Conservation (phyloP, 2,113 vertebrate species). For the Ceuthmochares aereus region DNA sequence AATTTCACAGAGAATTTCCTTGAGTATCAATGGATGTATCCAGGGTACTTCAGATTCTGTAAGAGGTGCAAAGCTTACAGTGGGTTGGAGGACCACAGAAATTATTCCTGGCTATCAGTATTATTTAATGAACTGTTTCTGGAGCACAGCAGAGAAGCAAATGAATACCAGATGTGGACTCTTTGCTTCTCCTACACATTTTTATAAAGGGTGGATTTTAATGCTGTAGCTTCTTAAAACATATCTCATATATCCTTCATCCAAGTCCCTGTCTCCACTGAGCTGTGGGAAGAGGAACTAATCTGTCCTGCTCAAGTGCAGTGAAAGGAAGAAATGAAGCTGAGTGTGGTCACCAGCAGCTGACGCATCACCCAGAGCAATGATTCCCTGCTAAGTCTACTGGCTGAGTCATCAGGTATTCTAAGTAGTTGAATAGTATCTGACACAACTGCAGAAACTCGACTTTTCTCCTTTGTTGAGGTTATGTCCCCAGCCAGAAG, state of each 20-base stretch:
- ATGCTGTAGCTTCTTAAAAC: background rate
- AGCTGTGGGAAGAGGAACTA: background rate
- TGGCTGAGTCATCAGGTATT: background rate
- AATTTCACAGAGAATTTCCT: background rate
- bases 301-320: background rate
- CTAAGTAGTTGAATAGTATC: background rate
- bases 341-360: background rate
- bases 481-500: background rate
- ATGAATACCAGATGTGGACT: background rate
- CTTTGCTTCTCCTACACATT: background rate
- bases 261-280: background rate
- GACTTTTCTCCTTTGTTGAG: background rate
- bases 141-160: background rate
- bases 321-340: background rate
- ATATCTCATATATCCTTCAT: background rate
- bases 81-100: background rate
- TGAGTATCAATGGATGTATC: background rate
- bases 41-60: background rate
- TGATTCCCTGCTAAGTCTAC: background rate
- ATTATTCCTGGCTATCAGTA: background rate
- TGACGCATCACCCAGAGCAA: accelerated
- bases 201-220: background rate
- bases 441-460: background rate
- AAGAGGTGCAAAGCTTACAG: background rate
- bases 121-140: background rate